Conservation (phyloP, 2,113 vertebrate genomes). For the Chaenocephalus aceratus region DNA sequence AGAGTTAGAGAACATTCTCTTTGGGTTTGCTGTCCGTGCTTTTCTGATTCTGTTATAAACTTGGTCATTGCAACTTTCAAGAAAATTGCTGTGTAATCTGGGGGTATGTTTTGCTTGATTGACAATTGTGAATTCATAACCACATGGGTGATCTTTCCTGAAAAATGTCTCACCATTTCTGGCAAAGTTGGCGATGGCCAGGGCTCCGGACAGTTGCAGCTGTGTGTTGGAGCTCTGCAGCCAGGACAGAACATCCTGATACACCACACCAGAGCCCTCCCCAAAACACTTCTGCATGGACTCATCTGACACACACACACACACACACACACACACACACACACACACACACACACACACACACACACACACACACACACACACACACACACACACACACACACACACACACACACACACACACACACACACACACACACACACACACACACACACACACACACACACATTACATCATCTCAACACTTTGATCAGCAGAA, state of each 20-base stretch:
- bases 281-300: constrained; percentile 84
- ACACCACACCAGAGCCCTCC: constrained; percentile 76
- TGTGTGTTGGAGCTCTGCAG: constrained; percentile 81
- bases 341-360: too few species aligned
- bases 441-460: background rate
- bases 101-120: too few species aligned
- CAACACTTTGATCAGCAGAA: background rate
- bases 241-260: constrained; percentile 79
- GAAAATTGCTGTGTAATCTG: too few species aligned
- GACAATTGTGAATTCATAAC: too few species aligned
- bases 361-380: too few species aligned
- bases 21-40: too few species aligned
- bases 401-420: background rate
- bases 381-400: background rate
- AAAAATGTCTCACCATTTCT: constrained; percentile 67
- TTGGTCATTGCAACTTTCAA: too few species aligned
- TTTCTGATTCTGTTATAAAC: too few species aligned
- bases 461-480: background rate
- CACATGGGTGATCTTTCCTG: background rate
- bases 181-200: constrained; percentile 82
- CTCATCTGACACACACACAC: constrained; percentile 71
- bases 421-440: background rate
- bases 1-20: too few species aligned
- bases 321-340: too few species aligned
- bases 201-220: constrained; percentile 79